A percentile compares a stretch with the other conserved stretches of the same genome.
These are phyloP conservation scores for Achlya flavicornis DNA, from an alignment of 2,888 invertebrate genomes.

Conservation along the genomic window DNA sequence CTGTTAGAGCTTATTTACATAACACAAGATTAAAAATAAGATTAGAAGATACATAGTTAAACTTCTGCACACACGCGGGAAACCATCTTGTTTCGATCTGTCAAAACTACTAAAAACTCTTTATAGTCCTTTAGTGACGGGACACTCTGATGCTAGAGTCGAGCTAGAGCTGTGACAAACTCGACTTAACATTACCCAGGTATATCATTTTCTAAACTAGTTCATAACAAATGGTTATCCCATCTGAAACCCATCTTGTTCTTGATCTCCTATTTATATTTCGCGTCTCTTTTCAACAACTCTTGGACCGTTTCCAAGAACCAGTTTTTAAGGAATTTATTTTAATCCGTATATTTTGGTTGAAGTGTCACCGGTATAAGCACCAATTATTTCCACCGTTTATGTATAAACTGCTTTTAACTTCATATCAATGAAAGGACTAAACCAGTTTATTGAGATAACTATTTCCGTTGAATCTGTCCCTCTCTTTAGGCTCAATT, in stretches of 20 bases:
- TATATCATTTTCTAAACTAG: slow-evolving; percentile 1
- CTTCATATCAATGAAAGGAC: neutral
- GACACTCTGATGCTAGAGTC: too few relatives aligned
- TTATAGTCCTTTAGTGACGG: too few relatives aligned
- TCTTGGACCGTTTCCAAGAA: slow-evolving; percentile 45
- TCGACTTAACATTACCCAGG: too few relatives aligned
- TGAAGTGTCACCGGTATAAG: slow-evolving; percentile 30
- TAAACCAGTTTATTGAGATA: neutral
- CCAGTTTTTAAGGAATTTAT: slow-evolving; percentile 45
- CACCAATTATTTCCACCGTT: slow-evolving; percentile 17
- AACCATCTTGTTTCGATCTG: too few relatives aligned
- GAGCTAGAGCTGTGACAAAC: too few relatives aligned
- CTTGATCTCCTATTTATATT: slow-evolving; percentile 39
- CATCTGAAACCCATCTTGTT: slow-evolving; percentile 7
- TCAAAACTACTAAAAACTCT: too few relatives aligned
- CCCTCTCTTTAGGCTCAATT: too few relatives aligned
- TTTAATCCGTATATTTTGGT: slow-evolving; percentile 37
- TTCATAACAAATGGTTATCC: slow-evolving; percentile 8
- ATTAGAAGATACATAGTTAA: too few relatives aligned
- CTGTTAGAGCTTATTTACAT: too few relatives aligned
- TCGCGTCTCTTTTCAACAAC: slow-evolving; percentile 32
- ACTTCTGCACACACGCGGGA: too few relatives aligned
- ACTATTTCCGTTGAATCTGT: neutral
- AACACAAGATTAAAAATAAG: too few relatives aligned
- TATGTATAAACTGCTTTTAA: neutral